phyloP scores from a whole-genome alignment of 2,113 vertebrate genomes.

The Ornithorhynchus anatinus region DNA sequence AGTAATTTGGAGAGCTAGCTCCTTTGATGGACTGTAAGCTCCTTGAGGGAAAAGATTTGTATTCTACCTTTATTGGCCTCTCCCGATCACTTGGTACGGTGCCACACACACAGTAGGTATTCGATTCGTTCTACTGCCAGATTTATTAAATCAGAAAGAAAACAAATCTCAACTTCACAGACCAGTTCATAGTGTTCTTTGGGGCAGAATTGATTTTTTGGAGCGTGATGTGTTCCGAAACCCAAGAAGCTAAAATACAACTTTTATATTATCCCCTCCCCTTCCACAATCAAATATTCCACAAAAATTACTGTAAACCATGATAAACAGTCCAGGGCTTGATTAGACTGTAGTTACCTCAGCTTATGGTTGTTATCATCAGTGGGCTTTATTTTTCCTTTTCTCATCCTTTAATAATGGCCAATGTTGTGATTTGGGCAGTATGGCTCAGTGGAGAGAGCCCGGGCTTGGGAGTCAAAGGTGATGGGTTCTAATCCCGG shows the following conservation, averaged over 20 bases:
- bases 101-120: too few relatives aligned
- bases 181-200: not conserved
- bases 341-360: not conserved
- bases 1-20: not conserved
- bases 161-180: not conserved
- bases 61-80: too few relatives aligned
- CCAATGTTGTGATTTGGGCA: not conserved
- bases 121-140: too few relatives aligned
- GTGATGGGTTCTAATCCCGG: too few relatives aligned
- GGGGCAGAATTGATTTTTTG: not conserved
- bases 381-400: not conserved
- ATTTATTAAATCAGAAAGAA: not conserved
- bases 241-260: not conserved
- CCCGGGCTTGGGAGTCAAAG: too few relatives aligned
- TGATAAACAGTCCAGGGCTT: not conserved
- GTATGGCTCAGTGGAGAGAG: too few relatives aligned
- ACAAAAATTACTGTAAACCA: not conserved
- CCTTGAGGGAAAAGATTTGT: too few relatives aligned
- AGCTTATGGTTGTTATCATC: not conserved
- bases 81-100: too few relatives aligned
- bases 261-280: not conserved
- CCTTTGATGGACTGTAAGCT: too few relatives aligned
- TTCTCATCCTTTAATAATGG: not conserved
- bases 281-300: not conserved
- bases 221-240: not conserved